These are phyloP conservation scores for Nasonia vitripennis DNA, from an alignment of 1,140 invertebrate genomes.

Conservation along the genomic window DNA sequence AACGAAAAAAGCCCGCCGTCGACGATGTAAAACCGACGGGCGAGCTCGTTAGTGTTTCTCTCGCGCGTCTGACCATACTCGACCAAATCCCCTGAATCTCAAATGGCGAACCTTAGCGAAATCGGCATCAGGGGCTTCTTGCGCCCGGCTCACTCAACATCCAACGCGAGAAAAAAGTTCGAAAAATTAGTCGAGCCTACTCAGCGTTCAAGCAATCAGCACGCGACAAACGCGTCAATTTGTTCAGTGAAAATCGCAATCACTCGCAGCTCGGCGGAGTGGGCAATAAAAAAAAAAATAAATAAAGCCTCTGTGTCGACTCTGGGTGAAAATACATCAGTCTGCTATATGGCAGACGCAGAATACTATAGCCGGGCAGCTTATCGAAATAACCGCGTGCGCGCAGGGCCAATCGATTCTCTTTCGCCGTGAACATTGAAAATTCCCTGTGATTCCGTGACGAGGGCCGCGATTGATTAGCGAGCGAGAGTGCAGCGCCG, in stretches of 20 bases:
- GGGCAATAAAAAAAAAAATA: background rate
- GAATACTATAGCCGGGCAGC: constrained; percentile 38
- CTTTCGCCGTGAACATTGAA: constrained; percentile 58
- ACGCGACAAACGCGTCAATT: constrained; percentile 39
- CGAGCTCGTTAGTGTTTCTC: background rate
- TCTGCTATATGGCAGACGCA: too few relatives aligned
- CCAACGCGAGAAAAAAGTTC: constrained; percentile 34
- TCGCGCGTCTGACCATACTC: background rate
- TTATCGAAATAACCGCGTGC: constrained; percentile 59
- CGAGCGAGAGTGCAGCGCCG: background rate
- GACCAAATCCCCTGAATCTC: constrained; percentile 20
- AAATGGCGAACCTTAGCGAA: constrained; percentile 22
- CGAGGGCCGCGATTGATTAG: constrained; percentile 66
- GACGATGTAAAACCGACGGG: background rate
- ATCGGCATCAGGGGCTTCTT: constrained; percentile 33
- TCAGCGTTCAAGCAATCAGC: constrained; percentile 44
- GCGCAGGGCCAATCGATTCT: constrained; percentile 63
- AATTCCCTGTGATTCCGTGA: constrained; percentile 64
- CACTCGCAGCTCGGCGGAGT: background rate
- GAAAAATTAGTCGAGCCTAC: constrained; percentile 22
- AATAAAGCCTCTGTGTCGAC: background rate
- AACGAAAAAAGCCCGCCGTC: too few relatives aligned
- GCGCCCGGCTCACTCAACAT: constrained; percentile 14
- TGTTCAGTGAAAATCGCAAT: constrained; percentile 49
- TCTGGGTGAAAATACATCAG: background rate